Conservation (phyloP, 2,888 invertebrate species). For the Callyntrura sp. region DNA sequence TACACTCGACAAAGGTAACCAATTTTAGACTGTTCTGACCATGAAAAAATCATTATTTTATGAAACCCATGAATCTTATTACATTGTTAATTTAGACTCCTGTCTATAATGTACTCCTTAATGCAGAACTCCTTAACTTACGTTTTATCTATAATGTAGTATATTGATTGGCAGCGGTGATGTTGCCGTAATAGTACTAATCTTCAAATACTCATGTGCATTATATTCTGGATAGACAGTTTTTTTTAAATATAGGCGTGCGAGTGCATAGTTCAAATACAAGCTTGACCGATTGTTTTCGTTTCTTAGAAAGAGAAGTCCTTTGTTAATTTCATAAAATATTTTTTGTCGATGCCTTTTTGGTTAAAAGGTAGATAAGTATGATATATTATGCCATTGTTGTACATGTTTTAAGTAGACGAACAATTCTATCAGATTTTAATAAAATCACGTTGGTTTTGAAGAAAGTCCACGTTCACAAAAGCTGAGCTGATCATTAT, state of each 20-base stretch:
- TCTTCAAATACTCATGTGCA: not conserved
- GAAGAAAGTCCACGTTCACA: slow-evolving; percentile 47
- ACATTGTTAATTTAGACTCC: too few relatives aligned
- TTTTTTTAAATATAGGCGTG: not conserved
- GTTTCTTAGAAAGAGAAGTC: slow-evolving; percentile 41
- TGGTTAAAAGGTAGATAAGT: not conserved
- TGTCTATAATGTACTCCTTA: too few relatives aligned
- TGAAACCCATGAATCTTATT: too few relatives aligned
- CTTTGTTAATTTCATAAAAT: slow-evolving; percentile 60
- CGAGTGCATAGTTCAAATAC: slow-evolving; percentile 18
- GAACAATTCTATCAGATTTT: not conserved
- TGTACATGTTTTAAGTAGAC: slow-evolving; percentile 13
- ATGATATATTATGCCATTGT: not conserved
- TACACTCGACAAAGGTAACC: too few relatives aligned
- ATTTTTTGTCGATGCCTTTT: slow-evolving; percentile 22
- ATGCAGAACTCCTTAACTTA: too few relatives aligned
- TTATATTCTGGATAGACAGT: not conserved
- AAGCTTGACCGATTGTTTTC: slow-evolving; percentile 28
- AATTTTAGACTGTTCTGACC: too few relatives aligned
- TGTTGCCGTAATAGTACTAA: slow-evolving; percentile 11
- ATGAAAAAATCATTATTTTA: too few relatives aligned
- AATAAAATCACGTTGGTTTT: slow-evolving; percentile 31
- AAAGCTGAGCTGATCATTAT: slow-evolving; percentile 46
- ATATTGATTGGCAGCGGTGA: slow-evolving; percentile 18
- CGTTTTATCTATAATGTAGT: not conserved